Conservation (phyloP, 2,113 vertebrate species). For the Tapirus terrestris region DNA sequence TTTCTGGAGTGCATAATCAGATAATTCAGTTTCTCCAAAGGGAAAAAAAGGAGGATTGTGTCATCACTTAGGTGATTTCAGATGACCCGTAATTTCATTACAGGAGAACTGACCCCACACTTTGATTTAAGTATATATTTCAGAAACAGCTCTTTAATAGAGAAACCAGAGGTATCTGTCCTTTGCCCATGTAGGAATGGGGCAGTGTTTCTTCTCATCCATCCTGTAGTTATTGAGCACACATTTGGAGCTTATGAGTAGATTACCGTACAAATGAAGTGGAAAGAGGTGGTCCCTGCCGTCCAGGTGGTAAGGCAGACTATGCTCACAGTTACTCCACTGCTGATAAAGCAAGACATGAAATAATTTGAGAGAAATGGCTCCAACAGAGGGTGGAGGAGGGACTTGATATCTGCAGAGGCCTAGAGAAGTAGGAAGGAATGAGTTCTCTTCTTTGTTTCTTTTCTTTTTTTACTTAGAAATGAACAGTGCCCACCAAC, state of each 20-base stretch:
- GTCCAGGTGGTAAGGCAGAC: background rate
- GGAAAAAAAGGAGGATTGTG: background rate
- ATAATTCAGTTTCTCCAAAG: background rate
- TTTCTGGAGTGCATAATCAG: background rate
- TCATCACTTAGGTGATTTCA: background rate
- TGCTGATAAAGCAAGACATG: background rate
- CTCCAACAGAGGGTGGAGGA: background rate
- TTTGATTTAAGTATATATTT: background rate
- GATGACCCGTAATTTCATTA: background rate
- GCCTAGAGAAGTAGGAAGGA: background rate
- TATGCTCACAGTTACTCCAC: background rate
- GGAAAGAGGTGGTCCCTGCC: background rate
- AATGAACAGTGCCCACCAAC: background rate
- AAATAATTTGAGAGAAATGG: background rate
- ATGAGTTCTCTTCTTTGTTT: background rate
- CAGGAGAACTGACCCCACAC: background rate
- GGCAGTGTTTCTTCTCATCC: background rate
- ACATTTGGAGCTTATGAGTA: fast-evolving
- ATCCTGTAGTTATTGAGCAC: fast-evolving
- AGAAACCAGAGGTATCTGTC: background rate
- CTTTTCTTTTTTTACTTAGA: background rate
- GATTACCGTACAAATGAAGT: background rate
- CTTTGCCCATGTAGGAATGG: fast-evolving
- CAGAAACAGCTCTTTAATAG: background rate
- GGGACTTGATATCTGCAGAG: background rate